Percentiles rank a stretch among this genome's conserved stretches.
Conservation (phyloP, 2,797 vertebrate species). For the Bovichtus diacanthus region DNA sequence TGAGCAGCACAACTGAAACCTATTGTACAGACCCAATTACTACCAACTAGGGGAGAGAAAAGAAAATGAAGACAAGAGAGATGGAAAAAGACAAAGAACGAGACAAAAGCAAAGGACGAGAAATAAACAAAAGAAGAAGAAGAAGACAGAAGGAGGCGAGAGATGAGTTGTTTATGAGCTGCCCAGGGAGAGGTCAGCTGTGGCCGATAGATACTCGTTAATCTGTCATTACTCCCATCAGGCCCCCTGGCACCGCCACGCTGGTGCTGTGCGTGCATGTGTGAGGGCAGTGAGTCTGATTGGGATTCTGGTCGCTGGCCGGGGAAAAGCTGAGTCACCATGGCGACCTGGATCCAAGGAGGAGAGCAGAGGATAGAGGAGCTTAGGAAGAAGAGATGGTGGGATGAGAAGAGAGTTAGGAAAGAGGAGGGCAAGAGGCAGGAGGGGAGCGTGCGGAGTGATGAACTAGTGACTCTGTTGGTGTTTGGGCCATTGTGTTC, state of each 20-base stretch:
- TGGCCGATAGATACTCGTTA: constrained; percentile 75
- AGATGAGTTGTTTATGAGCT: constrained; percentile 74
- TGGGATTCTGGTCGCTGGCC: constrained; percentile 74
- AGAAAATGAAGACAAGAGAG: constrained; percentile 18
- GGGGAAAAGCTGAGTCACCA: constrained; percentile 80
- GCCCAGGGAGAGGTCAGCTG: constrained; percentile 76
- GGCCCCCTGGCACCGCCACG: constrained; percentile 66
- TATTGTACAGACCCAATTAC: constrained; percentile 46
- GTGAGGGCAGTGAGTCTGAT: constrained; percentile 64
- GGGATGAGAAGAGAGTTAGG: not conserved
- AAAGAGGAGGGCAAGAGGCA: constrained; percentile 1
- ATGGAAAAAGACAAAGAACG: constrained; percentile 35
- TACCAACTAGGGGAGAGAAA: constrained; percentile 28
- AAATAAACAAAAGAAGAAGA: constrained; percentile 16
- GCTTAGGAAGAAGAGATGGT: constrained; percentile 26
- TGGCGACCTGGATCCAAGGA: constrained; percentile 73
- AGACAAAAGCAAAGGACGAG: constrained; percentile 24
- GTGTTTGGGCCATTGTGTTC: constrained; percentile 18
- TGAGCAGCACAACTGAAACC: constrained; percentile 30
- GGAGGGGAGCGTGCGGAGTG: constrained; percentile 14
- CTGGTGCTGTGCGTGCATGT: constrained; percentile 20
- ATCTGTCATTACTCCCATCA: constrained; percentile 83
- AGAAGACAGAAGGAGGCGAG: constrained; percentile 18
- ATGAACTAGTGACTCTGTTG: constrained; percentile 36
- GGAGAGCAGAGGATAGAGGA: constrained; percentile 41